Conservation (phyloP, 1,140 invertebrate species). For the Cherax destructor region DNA sequence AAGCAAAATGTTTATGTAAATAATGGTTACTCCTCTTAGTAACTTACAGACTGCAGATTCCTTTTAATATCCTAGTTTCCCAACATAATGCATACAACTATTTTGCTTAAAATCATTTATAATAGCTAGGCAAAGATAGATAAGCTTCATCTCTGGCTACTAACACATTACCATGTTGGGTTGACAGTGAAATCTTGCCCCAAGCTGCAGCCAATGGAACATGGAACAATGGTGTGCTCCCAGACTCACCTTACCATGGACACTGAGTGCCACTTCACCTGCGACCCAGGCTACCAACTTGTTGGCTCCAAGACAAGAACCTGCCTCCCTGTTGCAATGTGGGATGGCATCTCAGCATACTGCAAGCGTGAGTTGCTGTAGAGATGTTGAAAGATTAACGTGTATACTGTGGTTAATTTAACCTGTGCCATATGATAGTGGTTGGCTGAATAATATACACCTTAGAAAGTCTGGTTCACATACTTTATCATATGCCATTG, state of each 20-base stretch:
- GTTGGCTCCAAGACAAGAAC: slow-evolving; percentile 82
- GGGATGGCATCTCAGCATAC: slow-evolving; percentile 82
- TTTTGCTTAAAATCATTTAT: no score
- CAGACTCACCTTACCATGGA: slow-evolving; percentile 80
- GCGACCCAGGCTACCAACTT: slow-evolving; percentile 81
- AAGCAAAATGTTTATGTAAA: no score
- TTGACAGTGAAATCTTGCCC: slow-evolving; percentile 81
- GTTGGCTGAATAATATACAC: background rate
- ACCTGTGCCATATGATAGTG: no score
- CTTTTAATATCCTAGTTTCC: no score
- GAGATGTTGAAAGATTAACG: no score
- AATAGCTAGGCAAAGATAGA: no score
- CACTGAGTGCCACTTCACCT: slow-evolving; percentile 82
- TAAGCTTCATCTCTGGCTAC: no score
- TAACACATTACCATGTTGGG: background rate
- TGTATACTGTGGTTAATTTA: no score
- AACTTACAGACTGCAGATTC: no score
- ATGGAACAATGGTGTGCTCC: slow-evolving; percentile 81
- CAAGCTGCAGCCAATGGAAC: slow-evolving; percentile 77
- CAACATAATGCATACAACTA: no score
- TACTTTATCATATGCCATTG: no score
- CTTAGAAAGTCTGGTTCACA: background rate
- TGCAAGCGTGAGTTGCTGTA: slow-evolving; percentile 80
- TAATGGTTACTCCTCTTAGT: no score
- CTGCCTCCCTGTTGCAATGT: slow-evolving; percentile 82